Percentiles rank a stretch among this genome's conserved stretches.
phyloP scores from a whole-genome alignment of 2,888 invertebrate species.

The Byasa hedistus region DNA sequence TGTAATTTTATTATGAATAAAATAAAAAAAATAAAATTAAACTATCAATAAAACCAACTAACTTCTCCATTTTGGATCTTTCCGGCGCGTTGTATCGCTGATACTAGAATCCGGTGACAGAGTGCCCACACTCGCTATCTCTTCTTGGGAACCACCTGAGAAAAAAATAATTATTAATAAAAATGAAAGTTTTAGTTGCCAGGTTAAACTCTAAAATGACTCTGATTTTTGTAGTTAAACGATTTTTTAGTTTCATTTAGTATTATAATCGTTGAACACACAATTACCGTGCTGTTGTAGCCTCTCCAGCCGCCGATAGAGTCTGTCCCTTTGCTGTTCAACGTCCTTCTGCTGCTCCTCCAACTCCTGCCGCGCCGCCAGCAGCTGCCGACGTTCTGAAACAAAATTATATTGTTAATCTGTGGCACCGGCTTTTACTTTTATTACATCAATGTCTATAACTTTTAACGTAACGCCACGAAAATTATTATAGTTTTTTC shows the following conservation, averaged over 20 bases:
- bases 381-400: slow-evolving; percentile 83
- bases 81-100: slow-evolving; percentile 69
- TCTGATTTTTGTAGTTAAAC: too few relatives aligned
- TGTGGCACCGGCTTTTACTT: background rate
- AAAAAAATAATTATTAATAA: background rate
- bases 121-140: slow-evolving; percentile 70
- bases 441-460: too few relatives aligned
- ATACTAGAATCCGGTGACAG: slow-evolving; percentile 72
- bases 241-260: too few relatives aligned
- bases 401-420: background rate
- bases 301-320: slow-evolving; percentile 92
- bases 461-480: too few relatives aligned
- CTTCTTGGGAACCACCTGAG: slow-evolving; percentile 71
- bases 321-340: slow-evolving; percentile 92
- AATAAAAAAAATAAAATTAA: too few relatives aligned
- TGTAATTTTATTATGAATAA: too few relatives aligned
- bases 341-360: slow-evolving; percentile 90
- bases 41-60: slow-evolving; percentile 38
- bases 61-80: slow-evolving; percentile 77
- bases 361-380: slow-evolving; percentile 84
- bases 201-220: too few relatives aligned
- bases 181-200: too few relatives aligned
- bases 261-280: too few relatives aligned
- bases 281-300: slow-evolving; percentile 75
- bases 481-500: too few relatives aligned